Conservation (phyloP, 2,888 invertebrate species). For the Venustoraphidia nigricollis region DNA sequence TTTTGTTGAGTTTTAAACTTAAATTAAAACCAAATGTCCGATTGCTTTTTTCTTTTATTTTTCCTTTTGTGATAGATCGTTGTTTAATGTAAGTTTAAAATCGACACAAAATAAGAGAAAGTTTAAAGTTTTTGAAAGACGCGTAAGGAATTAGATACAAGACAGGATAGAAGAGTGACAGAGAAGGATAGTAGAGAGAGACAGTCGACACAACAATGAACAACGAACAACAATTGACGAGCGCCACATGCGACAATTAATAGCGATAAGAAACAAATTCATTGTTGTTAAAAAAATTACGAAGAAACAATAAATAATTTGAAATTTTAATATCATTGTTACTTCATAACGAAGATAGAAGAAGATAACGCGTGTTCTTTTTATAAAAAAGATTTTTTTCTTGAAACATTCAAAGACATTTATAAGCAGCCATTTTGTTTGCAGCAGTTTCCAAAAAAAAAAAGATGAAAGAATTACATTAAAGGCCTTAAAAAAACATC, state of each 20-base stretch:
- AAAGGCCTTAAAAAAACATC: background rate
- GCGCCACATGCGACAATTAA: constrained; percentile 24
- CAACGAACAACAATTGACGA: constrained; percentile 24
- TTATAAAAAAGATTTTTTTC: background rate
- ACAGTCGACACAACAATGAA: constrained; percentile 25
- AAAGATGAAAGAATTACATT: background rate
- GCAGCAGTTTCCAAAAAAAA: background rate
- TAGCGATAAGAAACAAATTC: background rate
- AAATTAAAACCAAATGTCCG: too few species aligned
- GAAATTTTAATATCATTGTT: background rate
- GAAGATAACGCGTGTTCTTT: constrained; percentile 2
- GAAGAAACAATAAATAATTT: background rate
- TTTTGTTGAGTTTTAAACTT: too few species aligned
- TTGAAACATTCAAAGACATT: background rate
- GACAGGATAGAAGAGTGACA: background rate
- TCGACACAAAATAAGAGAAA: background rate
- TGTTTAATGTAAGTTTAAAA: too few species aligned
- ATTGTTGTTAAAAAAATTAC: background rate
- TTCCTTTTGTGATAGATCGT: too few species aligned
- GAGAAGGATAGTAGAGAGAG: constrained; percentile 16
- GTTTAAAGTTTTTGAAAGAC: background rate
- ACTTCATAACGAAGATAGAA: constrained; percentile 5
- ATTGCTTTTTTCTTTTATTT: too few species aligned
- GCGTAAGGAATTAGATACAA: background rate
- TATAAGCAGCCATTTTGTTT: constrained; percentile 1